phyloP scores from a whole-genome alignment of 35 echinoderm and acorn worm genomes.

The Eucidaris tribuloides region DNA sequence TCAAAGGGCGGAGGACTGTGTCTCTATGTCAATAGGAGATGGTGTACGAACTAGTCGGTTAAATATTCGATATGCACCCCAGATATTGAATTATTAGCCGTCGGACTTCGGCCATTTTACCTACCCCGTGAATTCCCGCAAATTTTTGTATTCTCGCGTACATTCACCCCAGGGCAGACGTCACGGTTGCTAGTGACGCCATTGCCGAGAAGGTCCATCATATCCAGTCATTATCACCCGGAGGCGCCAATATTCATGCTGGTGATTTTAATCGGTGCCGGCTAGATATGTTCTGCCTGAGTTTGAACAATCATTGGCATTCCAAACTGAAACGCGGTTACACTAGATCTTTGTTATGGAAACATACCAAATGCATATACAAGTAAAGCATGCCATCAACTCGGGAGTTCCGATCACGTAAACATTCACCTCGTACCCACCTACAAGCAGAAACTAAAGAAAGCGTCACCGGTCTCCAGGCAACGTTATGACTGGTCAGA shows the following conservation, averaged over 20 bases:
- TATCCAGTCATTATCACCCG: neutral
- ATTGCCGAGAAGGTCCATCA: neutral
- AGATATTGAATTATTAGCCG: constrained; percentile 13
- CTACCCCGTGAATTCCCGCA: neutral
- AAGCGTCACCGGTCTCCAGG: neutral
- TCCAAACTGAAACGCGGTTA: too few species aligned
- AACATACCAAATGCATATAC: too few species aligned
- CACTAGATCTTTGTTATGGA: too few species aligned
- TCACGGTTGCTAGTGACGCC: neutral
- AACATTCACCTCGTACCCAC: too few species aligned
- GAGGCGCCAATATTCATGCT: neutral
- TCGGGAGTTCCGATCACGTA: too few species aligned
- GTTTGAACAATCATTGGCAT: too few species aligned
- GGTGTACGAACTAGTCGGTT: constrained; percentile 35
- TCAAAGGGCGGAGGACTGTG: constrained; percentile 18
- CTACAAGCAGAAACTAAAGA: too few species aligned
- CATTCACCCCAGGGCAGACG: neutral
- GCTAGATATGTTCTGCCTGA: too few species aligned
- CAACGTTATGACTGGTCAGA: neutral
- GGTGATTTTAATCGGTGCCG: constrained; percentile 3
- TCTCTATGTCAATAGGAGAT: constrained; percentile 48
- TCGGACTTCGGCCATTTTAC: neutral
- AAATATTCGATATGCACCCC: constrained; percentile 11
- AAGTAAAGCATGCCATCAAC: too few species aligned
- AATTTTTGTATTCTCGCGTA: neutral